Percentiles rank a stretch among this genome's conserved stretches.
These are phyloP conservation scores for Notothenia rossii DNA, from an alignment of 2,113 vertebrate genomes.

Conservation along the genomic window DNA sequence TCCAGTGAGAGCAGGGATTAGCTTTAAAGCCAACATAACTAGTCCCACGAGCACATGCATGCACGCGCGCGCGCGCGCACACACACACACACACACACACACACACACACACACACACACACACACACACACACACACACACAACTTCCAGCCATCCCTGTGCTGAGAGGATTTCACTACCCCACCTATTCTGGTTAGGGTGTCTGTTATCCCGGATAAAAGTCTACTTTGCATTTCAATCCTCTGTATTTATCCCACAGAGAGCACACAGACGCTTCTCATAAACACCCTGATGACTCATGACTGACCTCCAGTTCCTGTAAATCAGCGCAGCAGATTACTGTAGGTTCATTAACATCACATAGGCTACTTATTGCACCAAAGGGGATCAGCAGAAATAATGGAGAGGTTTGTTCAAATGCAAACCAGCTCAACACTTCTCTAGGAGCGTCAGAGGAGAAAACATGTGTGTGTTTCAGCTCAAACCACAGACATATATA, in stretches of 20 bases:
- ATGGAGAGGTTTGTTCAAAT: neutral
- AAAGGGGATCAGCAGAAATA: constrained; percentile 15
- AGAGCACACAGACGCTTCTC: constrained; percentile 6
- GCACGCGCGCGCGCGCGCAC: neutral
- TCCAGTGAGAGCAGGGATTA: constrained; percentile 55
- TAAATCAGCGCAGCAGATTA: constrained; percentile 27
- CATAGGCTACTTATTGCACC: neutral
- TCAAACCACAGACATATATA: neutral
- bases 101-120: constrained; percentile 22
- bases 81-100: constrained; percentile 1
- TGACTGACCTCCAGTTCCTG: constrained; percentile 38
- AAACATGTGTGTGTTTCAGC: constrained; percentile 7
- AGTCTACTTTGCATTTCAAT: constrained; percentile 58
- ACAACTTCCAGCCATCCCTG: neutral
- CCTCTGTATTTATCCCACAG: constrained; percentile 37
- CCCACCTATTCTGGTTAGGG: constrained; percentile 53
- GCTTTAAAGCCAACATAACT: constrained; percentile 50
- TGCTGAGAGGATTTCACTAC: constrained; percentile 51
- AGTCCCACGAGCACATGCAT: neutral
- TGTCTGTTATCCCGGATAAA: constrained; percentile 59
- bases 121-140: constrained; percentile 22
- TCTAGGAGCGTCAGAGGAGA: constrained; percentile 1
- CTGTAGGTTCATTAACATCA: constrained; percentile 15
- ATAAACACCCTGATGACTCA: constrained; percentile 60
- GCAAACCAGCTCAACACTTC: neutral